Conservation (phyloP, 1,140 invertebrate genomes). For the Armadillidium nasatum region DNA sequence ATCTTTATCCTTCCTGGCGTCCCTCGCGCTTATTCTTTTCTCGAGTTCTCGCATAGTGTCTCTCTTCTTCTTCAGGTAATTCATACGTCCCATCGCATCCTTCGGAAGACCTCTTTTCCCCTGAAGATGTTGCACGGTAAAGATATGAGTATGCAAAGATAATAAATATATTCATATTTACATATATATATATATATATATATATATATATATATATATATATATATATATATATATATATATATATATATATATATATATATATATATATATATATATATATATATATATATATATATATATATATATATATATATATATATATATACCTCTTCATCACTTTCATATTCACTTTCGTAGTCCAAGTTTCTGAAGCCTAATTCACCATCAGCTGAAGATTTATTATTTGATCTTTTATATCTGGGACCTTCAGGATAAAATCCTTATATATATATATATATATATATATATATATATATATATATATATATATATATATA, state of each 20-base stretch:
- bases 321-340: neutral
- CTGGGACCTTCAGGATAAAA: neutral
- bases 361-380: neutral
- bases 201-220: neutral
- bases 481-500: conserved; percentile 4
- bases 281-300: conserved; percentile 14
- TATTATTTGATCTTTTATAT: neutral
- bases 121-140: neutral
- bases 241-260: neutral
- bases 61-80: neutral
- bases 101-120: neutral
- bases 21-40: neutral
- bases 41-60: neutral
- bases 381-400: neutral
- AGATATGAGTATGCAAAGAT: neutral
- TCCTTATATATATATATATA: conserved; percentile 10
- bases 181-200: conserved; percentile 6
- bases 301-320: conserved; percentile 7
- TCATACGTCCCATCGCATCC: neutral
- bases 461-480: conserved; percentile 14
- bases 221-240: neutral
- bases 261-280: neutral
- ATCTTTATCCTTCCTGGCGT: neutral
- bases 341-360: neutral
- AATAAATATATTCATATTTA: neutral